Base-by-base conservation (phyloP, 1,140 invertebrate genomes). In the Drosophila athabasca region DNA sequence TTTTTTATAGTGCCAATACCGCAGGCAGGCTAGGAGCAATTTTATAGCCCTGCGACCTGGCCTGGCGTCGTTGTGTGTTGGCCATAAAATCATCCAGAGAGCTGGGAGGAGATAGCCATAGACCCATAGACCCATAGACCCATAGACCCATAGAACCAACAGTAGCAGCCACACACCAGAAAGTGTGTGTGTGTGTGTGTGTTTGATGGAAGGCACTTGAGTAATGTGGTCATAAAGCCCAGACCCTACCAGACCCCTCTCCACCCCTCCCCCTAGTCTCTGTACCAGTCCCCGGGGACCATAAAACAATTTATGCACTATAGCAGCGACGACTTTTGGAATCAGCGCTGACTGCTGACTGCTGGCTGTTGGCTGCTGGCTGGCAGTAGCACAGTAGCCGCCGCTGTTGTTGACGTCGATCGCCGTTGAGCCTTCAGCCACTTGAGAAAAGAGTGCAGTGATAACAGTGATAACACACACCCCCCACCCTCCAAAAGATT, bases 281-380 rank as follows among this genome's bases (percentile, higher is more conserved):
- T 55, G 66, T 55, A 43, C 54, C 43, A 49, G 64, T 66, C 24
- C 35, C 17, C 17, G 84, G 71, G 58, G 65, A 72, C 55, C 83
- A 88, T 88, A 88, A 88, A 88, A 76, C 83, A 83, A 88, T 88
- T 88, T 88, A 88, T 87, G 83, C 80, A 83, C 70, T 65, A 66
- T 44, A 9, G 8, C 3, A 15, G 3, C 82, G 82, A 85, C 82
- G 82, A 85, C 82, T 87, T 78, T 87, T 87, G 78, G 82, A 85
- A 87, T 85, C 82, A 85, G 74, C 82, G 75, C 74, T 39, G 3
- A 11, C 11, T 9, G 17, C 17, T 19, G 17, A 19, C 17, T 19
- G 17, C 17, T 19, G 17, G 1, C 17, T 19, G 17, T 19, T 19
- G 17, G 17, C 17, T 19, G 17, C 17, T 19, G 17, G 17, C 17